Percentiles rank a stretch among this genome's conserved stretches.
Conservation (phyloP, 2,888 invertebrate species). For the Leucoptera coffeella region DNA sequence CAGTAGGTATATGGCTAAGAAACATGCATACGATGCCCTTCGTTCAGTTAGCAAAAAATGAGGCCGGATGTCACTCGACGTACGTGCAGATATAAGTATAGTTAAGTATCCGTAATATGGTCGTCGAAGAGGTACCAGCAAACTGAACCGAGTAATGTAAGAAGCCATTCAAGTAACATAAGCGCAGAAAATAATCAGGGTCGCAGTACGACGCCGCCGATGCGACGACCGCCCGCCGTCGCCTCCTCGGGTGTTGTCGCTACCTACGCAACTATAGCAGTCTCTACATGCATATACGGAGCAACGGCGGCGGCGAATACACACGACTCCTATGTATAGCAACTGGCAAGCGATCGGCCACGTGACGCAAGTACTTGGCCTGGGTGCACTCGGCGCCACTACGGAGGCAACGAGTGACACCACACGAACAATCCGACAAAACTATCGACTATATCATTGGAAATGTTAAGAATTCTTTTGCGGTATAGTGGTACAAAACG, state of each 20-base stretch:
- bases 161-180: constrained; percentile 51
- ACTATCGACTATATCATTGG: too few relatives aligned
- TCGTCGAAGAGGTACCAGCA: neutral
- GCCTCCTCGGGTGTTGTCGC: constrained; percentile 15
- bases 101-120: neutral
- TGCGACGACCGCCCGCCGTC: constrained; percentile 21
- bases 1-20: neutral
- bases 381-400: too few relatives aligned
- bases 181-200: constrained; percentile 51
- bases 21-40: neutral
- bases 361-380: neutral
- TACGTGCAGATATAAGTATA: neutral
- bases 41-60: neutral
- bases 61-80: too few relatives aligned
- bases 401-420: too few relatives aligned
- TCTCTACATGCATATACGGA: constrained; percentile 10
- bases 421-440: too few relatives aligned
- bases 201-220: constrained; percentile 33
- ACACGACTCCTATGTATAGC: neutral
- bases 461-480: too few relatives aligned
- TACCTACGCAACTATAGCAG: constrained; percentile 29
- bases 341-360: neutral
- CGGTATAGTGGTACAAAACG: too few relatives aligned
- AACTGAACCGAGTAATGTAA: constrained; percentile 13
- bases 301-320: neutral